Base-by-base conservation (phyloP, 2,797 vertebrate species). In the Amniataba percoides region DNA sequence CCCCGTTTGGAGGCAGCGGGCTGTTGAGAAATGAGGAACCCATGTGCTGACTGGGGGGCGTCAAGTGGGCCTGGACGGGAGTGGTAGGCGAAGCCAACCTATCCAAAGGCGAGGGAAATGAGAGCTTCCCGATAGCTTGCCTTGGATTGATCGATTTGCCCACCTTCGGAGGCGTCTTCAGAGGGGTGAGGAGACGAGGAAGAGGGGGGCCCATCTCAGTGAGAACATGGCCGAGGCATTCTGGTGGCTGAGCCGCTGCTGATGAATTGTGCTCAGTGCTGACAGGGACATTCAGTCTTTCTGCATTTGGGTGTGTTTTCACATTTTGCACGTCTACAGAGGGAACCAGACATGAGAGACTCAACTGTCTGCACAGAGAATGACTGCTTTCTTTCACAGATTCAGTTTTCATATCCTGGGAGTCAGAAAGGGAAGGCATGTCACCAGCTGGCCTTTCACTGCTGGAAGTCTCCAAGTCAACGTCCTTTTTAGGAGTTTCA, bases 171-270 rank as follows among this genome's bases (percentile, higher is more conserved):
- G 97, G 97, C 0, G 96, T 97, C 51, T 88, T 84, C 77, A 99
- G 80, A 42, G 98, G 98, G 19, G 94, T 93, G 0, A 99, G 93
- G 48, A 97, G 84, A 3, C 96, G 95, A 15, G 97, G 98, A 61
- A 99, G 92, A 0, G 98, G 97, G 6, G 95, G 95, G 13, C 98
- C 98, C 94, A 99, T 96, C 90, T 98, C 97, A 64, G 89, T 92
- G 58, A 94, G 94, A 43, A 98, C 95, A 69, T 93, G 89, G 56
- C 90, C 93, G 27, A 99, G 90, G 0, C 80, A 90, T 72, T 96
- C 94, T 0, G 93, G 61, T 45, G 74, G 85, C 40, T 92, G 85
- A n/a, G 85, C 5, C 55, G 70, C 75, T 63, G 82, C 76, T 63
- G 87, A 89, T 55, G 51, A 75, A 52, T 60, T 45, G 14, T 42